Conservation (phyloP, 2,888 invertebrate species). For the Tromatobia lineatoria region DNA sequence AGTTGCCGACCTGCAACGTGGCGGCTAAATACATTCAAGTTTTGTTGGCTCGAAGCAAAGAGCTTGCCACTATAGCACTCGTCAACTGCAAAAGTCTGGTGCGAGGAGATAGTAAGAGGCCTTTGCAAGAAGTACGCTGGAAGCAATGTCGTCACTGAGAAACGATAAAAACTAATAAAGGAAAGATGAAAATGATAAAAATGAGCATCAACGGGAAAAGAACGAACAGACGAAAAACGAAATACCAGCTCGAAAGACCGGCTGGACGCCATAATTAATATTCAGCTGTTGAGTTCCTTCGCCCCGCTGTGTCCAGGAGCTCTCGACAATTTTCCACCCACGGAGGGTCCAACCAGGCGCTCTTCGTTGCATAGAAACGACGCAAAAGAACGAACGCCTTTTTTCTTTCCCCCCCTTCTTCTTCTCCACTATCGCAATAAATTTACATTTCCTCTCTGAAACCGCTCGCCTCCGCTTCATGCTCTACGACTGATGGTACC, state of each 20-base stretch:
- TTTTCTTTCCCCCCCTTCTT: constrained; percentile 21
- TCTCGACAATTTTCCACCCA: constrained; percentile 67
- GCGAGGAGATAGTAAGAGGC: neutral
- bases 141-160: neutral
- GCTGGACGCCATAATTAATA: constrained; percentile 79
- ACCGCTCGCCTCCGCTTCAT: constrained; percentile 28
- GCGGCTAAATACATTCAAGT: constrained; percentile 18
- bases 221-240: constrained; percentile 69
- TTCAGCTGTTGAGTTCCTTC: constrained; percentile 77
- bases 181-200: neutral
- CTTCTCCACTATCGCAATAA: constrained; percentile 73
- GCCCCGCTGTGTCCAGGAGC: constrained; percentile 64
- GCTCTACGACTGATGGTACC: constrained; percentile 48
- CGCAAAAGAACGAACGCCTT: constrained; percentile 34
- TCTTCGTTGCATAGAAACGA: constrained; percentile 27
- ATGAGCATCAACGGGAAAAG: constrained; percentile 4
- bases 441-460: constrained; percentile 78
- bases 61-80: constrained; percentile 8
- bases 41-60: constrained; percentile 9
- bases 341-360: constrained; percentile 27
- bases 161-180: neutral
- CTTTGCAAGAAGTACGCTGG: neutral
- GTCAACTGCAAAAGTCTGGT: neutral
- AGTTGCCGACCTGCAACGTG: constrained; percentile 14
- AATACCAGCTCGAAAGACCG: constrained; percentile 41